A percentile compares a stretch with the other conserved stretches of the same genome.
These are phyloP conservation scores for Leptopterna dolabrata DNA, from an alignment of 2,888 invertebrate species.

Conservation along the genomic window DNA sequence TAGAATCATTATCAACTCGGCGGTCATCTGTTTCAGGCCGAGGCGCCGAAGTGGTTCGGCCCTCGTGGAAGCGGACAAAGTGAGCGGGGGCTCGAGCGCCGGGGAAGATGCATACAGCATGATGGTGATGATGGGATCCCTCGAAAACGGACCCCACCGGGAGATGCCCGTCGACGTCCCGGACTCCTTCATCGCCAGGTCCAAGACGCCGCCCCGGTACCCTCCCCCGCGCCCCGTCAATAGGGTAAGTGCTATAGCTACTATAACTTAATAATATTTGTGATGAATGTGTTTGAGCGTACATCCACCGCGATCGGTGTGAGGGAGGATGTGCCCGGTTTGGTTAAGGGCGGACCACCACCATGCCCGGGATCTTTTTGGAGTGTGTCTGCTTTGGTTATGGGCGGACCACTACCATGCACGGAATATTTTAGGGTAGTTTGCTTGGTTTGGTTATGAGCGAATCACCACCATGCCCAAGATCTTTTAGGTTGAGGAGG, in stretches of 20 bases:
- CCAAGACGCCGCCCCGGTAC: conserved; percentile 92
- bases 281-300: too few species aligned
- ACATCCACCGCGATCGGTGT: too few species aligned
- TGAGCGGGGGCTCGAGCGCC: conserved; percentile 68
- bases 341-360: too few species aligned
- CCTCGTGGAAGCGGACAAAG: conserved; percentile 70
- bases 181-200: conserved; percentile 89
- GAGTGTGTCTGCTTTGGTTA: too few species aligned
- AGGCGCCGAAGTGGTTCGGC: conserved; percentile 82
- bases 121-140: conserved; percentile 76
- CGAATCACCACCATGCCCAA: too few species aligned
- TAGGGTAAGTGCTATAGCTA: conserved; percentile 64
- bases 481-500: too few species aligned
- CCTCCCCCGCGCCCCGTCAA: conserved; percentile 81
- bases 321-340: too few species aligned
- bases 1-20: not conserved
- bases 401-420: too few species aligned
- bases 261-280: too few species aligned
- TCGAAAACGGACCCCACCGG: conserved; percentile 79
- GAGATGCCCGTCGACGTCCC: conserved; percentile 99
- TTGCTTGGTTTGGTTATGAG: too few species aligned
- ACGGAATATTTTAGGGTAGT: too few species aligned
- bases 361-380: too few species aligned
- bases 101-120: conserved; percentile 70
- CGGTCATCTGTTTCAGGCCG: conserved; percentile 72